phyloP scores from a whole-genome alignment of 2,797 vertebrate species.

The Lophius americanus region DNA sequence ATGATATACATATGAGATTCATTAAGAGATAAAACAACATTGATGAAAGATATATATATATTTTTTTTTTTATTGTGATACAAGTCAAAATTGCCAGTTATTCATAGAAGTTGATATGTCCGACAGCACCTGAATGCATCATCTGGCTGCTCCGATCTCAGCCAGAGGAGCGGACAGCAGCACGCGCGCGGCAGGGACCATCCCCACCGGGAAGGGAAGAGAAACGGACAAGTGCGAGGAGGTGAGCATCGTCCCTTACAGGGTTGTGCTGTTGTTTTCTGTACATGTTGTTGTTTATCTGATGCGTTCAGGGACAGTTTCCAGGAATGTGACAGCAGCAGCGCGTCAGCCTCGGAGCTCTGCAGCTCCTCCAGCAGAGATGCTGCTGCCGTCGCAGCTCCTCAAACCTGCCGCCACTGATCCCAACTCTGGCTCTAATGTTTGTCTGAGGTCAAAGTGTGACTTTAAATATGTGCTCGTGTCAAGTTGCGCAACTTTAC shows the following conservation, averaged over 20 bases:
- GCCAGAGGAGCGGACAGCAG: conserved; percentile 39
- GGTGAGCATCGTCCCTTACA: conserved; percentile 38
- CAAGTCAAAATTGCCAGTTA: too few relatives aligned
- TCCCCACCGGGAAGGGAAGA: conserved; percentile 44
- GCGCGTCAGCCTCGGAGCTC: conserved; percentile 10
- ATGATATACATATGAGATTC: too few relatives aligned
- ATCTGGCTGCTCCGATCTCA: conserved; percentile 53
- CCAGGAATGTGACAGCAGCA: conserved; percentile 28
- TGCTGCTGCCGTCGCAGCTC: conserved; percentile 41
- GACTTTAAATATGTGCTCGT: too few relatives aligned
- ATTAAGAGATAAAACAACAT: too few relatives aligned
- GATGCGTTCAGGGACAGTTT: conserved; percentile 19
- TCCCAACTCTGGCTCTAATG: conserved; percentile 26
- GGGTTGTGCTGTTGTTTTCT: accelerated
- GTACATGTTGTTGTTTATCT: neutral
- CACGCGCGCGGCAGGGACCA: conserved; percentile 45
- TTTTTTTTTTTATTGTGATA: too few relatives aligned
- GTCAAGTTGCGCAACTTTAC: too few relatives aligned
- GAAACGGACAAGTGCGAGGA: conserved; percentile 36
- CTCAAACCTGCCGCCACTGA: conserved; percentile 32
- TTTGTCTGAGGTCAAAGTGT: neutral
- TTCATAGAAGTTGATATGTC: conserved; percentile 11
- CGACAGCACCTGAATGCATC: conserved; percentile 43
- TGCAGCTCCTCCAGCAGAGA: conserved; percentile 37
- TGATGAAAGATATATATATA: too few relatives aligned